Evolutionary conservation across 2,888 invertebrate species (phyloP).

Genomic region (Agrotis puta): DNA sequence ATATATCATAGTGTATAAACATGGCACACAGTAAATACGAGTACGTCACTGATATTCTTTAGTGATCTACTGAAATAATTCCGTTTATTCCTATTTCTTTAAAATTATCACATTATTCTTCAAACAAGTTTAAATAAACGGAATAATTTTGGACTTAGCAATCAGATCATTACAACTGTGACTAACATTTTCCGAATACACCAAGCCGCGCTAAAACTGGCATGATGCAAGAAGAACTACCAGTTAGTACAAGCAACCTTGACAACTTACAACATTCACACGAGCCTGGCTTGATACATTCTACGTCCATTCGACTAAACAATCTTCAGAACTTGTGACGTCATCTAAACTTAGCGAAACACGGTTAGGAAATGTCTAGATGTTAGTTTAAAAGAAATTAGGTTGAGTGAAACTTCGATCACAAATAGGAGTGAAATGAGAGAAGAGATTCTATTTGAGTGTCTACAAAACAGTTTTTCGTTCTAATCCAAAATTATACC

Average conservation of each 20-base stretch:
- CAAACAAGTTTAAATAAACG: slow-evolving; percentile 5
- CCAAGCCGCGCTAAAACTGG: slow-evolving; percentile 39
- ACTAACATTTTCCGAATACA: slow-evolving; percentile 45
- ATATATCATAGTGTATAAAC: slow-evolving; percentile 30
- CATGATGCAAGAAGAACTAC: slow-evolving; percentile 67
- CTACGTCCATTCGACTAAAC: slow-evolving; percentile 41
- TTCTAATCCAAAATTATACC: neutral
- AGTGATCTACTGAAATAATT: slow-evolving; percentile 30
- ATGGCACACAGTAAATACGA: slow-evolving; percentile 23
- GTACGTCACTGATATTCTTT: slow-evolving; percentile 41
- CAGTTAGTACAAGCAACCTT: slow-evolving; percentile 68
- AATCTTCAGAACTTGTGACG: slow-evolving; percentile 51
- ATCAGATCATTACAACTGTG: slow-evolving; percentile 25
- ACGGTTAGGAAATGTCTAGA: slow-evolving; percentile 20
- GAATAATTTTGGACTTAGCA: neutral
- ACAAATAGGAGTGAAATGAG: neutral
- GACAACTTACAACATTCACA: slow-evolving; percentile 68
- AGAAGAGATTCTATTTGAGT: neutral
- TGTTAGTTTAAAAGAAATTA: slow-evolving; percentile 22
- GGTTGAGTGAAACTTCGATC: neutral
- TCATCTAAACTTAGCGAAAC: slow-evolving; percentile 28
- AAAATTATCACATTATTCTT: slow-evolving; percentile 8
- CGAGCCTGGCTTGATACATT: slow-evolving; percentile 62
- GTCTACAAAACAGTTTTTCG: neutral
- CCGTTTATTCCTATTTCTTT: neutral